Conservation (phyloP, 2,888 invertebrate genomes). For the Drosophila rubida region DNA sequence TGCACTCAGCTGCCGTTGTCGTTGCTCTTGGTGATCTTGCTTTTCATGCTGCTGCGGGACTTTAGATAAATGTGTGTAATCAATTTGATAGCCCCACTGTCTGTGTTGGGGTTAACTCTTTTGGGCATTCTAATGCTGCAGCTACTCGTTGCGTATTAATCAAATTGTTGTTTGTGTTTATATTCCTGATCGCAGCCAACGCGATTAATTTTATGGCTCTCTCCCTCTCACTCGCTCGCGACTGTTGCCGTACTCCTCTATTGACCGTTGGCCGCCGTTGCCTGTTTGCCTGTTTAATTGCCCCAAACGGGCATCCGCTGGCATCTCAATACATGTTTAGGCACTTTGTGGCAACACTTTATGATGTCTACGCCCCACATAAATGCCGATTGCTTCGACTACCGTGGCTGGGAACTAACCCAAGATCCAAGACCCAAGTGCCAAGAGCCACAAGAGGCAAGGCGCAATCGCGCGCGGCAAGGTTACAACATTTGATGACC, state of each 20-base stretch:
- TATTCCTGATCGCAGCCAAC: constrained; percentile 43
- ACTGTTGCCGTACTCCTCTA: background rate
- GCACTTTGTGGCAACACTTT: constrained; percentile 79
- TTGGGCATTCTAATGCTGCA: constrained; percentile 59
- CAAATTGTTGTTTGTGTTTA: constrained; percentile 69
- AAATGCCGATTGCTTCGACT: constrained; percentile 19
- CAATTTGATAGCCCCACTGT: constrained; percentile 74
- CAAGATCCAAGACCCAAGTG: background rate
- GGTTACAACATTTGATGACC: constrained; percentile 19
- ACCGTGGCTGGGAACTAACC: constrained; percentile 16
- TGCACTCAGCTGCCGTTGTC: constrained; percentile 53
- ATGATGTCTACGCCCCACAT: constrained; percentile 68
- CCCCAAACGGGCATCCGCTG: constrained; percentile 61
- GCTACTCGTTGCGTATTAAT: constrained; percentile 62
- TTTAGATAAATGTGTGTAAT: constrained; percentile 79
- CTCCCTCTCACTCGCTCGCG: background rate
- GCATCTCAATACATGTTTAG: constrained; percentile 79
- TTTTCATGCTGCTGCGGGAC: constrained; percentile 7
- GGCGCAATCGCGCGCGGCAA: constrained; percentile 3
- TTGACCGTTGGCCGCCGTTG: background rate
- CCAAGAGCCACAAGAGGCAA: background rate
- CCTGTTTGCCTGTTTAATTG: constrained; percentile 64
- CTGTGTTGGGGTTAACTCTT: constrained; percentile 25
- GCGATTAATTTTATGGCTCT: constrained; percentile 72
- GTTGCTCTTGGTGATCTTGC: background rate